Percentiles rank a stretch among this genome's conserved stretches.
Conservation (phyloP, 1,140 invertebrate species). For the Drosophila parabipectinata region DNA sequence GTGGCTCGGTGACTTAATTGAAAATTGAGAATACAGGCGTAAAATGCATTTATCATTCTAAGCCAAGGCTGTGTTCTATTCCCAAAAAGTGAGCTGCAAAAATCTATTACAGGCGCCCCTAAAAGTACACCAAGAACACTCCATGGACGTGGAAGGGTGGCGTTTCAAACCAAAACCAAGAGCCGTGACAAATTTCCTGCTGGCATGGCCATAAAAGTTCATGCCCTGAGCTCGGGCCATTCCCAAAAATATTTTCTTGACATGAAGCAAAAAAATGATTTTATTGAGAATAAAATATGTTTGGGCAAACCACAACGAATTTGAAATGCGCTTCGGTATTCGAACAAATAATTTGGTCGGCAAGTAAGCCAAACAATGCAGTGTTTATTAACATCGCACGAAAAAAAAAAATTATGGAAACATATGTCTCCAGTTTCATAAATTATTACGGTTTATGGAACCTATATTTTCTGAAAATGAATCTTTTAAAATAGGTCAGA, state of each 20-base stretch:
- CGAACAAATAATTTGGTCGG: background rate
- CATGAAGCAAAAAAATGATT: slow-evolving; percentile 4
- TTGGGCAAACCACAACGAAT: slow-evolving; percentile 6
- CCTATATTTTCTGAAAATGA: no score
- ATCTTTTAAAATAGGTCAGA: no score
- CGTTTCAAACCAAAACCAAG: slow-evolving; percentile 39
- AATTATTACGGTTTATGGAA: background rate
- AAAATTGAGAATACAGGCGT: slow-evolving; percentile 50
- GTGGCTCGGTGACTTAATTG: slow-evolving; percentile 59
- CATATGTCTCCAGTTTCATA: background rate
- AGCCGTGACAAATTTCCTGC: slow-evolving; percentile 69
- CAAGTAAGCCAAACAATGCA: background rate
- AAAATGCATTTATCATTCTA: slow-evolving; percentile 75
- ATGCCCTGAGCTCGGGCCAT: slow-evolving; percentile 33
- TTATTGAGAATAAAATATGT: background rate
- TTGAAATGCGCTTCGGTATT: slow-evolving; percentile 20
- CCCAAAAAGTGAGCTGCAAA: slow-evolving; percentile 58
- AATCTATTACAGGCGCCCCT: slow-evolving; percentile 56
- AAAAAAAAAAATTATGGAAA: background rate
- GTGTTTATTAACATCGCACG: background rate
- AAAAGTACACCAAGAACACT: slow-evolving; percentile 1
- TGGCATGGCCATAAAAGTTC: slow-evolving; percentile 70
- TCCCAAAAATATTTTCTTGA: slow-evolving; percentile 20
- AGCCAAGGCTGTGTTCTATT: slow-evolving; percentile 32
- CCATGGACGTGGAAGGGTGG: background rate